phyloP scores from a whole-genome alignment of 1,140 invertebrate species.

The Agrilus planipennis region DNA sequence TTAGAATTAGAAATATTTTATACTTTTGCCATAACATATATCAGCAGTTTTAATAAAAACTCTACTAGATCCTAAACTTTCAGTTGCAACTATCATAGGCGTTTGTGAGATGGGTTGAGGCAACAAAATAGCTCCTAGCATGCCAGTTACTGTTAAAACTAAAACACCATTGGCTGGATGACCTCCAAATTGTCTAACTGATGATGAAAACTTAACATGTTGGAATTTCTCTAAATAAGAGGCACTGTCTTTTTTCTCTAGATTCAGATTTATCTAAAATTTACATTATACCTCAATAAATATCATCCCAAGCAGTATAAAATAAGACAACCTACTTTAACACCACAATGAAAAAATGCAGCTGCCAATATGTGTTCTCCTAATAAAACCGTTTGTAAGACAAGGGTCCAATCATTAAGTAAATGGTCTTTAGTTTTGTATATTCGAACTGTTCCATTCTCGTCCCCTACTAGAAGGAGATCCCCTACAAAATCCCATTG shows the following conservation, averaged over 20 bases:
- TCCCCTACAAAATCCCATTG: constrained; percentile 79
- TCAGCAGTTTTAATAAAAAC: constrained; percentile 63
- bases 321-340: constrained; percentile 42
- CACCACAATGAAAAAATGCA: constrained; percentile 76
- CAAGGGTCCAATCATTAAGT: constrained; percentile 63
- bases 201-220: constrained; percentile 60
- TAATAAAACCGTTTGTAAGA: constrained; percentile 35
- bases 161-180: constrained; percentile 69
- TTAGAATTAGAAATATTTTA: constrained; percentile 9
- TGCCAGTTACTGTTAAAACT: constrained; percentile 71
- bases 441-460: constrained; percentile 60
- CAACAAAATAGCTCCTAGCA: constrained; percentile 59
- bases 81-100: constrained; percentile 39
- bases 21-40: constrained; percentile 63
- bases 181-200: constrained; percentile 76
- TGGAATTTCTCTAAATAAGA: constrained; percentile 79
- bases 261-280: constrained; percentile 41
- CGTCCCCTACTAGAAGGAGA: constrained; percentile 62
- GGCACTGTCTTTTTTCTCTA: constrained; percentile 69
- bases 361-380: constrained; percentile 72
- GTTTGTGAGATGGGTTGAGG: constrained; percentile 31
- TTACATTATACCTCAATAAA: no score
- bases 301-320: background rate
- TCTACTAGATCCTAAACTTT: constrained; percentile 61
- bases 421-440: constrained; percentile 67